Conservation (phyloP, 1,140 invertebrate species). For the Coboldia fuscipes region DNA sequence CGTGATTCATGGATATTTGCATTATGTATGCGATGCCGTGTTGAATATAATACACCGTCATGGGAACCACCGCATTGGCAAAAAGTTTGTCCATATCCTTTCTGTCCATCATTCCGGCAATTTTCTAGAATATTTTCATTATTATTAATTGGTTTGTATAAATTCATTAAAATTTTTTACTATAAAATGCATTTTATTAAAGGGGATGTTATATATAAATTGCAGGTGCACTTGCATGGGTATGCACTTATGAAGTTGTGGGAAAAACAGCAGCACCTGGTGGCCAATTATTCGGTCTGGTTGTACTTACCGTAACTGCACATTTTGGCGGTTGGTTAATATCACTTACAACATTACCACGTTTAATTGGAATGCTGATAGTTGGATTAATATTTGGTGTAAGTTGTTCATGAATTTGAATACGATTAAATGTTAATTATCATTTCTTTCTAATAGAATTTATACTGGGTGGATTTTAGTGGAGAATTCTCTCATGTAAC, state of each 20-base stretch:
- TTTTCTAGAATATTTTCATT: conserved; percentile 47
- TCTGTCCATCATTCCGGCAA: conserved; percentile 57
- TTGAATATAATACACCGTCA: conserved; percentile 34
- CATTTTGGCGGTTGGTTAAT: conserved; percentile 63
- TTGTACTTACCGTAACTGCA: conserved; percentile 46
- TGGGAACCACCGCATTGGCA: conserved; percentile 59
- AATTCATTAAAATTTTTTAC: not conserved
- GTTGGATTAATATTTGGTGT: conserved; percentile 53
- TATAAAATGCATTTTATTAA: too few relatives aligned
- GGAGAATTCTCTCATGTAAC: conserved; percentile 34
- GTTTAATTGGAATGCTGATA: conserved; percentile 69
- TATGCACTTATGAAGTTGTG: not conserved
- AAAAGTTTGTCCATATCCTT: conserved; percentile 52
- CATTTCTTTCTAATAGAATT: conserved; percentile 25
- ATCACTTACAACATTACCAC: conserved; percentile 55
- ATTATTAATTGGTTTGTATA: conserved; percentile 32
- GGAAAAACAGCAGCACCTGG: conserved; percentile 34
- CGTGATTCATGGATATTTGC: conserved; percentile 20
- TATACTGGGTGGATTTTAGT: conserved; percentile 48
- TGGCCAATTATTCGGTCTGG: conserved; percentile 58
- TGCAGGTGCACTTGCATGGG: conserved; percentile 8
- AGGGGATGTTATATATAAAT: not conserved
- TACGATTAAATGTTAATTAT: not conserved
- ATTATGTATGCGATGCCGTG: conserved; percentile 18
- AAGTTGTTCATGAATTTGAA: conserved; percentile 1